Percentiles rank a stretch among this genome's conserved stretches.
Conservation (phyloP, 2,888 invertebrate species). For the Apodemia duryi region DNA sequence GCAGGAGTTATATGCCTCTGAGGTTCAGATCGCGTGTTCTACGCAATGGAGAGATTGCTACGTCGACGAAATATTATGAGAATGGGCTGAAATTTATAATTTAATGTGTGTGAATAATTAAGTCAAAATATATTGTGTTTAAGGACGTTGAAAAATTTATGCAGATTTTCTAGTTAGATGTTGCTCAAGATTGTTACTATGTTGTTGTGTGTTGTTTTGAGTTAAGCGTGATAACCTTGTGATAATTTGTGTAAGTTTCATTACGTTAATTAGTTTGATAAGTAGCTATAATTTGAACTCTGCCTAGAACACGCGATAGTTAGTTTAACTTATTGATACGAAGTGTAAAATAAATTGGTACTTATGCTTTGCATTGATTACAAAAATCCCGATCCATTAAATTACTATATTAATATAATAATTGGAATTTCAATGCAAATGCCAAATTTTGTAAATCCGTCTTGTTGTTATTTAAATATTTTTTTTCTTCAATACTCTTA, state of each 20-base stretch:
- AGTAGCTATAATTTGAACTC: conserved; percentile 50
- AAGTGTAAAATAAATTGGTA: conserved; percentile 41
- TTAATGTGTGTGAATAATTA: background rate
- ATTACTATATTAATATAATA: background rate
- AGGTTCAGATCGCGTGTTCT: conserved; percentile 78
- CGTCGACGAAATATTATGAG: conserved; percentile 74
- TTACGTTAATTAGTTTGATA: conserved; percentile 47
- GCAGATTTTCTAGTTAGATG: no score
- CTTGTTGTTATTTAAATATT: background rate
- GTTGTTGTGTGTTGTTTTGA: conserved; percentile 24
- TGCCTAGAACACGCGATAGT: conserved; percentile 75
- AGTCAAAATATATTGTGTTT: background rate
- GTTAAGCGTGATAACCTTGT: conserved; percentile 55
- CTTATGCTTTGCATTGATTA: conserved; percentile 42
- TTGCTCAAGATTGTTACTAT: conserved; percentile 17
- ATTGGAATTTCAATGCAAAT: conserved; percentile 1
- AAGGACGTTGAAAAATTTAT: background rate
- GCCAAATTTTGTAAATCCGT: conserved; percentile 4
- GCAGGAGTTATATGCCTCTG: conserved; percentile 82
- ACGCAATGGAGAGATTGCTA: conserved; percentile 72
- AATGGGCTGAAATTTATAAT: conserved; percentile 56
- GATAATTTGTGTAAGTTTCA: conserved; percentile 51
- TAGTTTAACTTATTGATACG: conserved; percentile 54
- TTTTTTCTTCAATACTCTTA: background rate
- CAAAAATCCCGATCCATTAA: background rate